Percentiles rank a stretch among this genome's conserved stretches.
phyloP scores from a whole-genome alignment of 2,797 vertebrate species.

The Esox lucius region DNA sequence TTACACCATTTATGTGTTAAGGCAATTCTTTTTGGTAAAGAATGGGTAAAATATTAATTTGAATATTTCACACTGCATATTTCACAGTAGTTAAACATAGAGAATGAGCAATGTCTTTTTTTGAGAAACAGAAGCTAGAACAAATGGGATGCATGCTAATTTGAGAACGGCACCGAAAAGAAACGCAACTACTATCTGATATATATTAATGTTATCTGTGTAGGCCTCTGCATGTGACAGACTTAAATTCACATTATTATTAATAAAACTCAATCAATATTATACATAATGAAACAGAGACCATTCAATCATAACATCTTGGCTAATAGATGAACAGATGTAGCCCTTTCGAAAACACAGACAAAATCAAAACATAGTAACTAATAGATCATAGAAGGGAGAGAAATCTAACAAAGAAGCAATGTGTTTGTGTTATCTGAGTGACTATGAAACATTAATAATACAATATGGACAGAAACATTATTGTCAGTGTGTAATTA shows the following conservation, averaged over 20 bases:
- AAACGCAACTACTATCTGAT: constrained; percentile 25
- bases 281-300: constrained; percentile 38
- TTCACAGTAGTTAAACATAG: constrained; percentile 48
- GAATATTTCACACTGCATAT: constrained; percentile 46
- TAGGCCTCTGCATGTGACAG: constrained; percentile 17
- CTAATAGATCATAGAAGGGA: constrained; percentile 30
- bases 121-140: constrained; percentile 42
- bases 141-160: constrained; percentile 58
- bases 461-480: background rate
- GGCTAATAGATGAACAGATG: constrained; percentile 30
- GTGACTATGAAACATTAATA: background rate
- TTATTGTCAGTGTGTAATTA: background rate
- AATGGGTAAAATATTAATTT: constrained; percentile 63
- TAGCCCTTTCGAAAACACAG: constrained; percentile 21
- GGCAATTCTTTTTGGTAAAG: constrained; percentile 59
- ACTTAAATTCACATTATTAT: constrained; percentile 40
- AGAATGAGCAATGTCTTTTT: constrained; percentile 36
- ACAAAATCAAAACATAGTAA: constrained; percentile 38
- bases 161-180: constrained; percentile 37
- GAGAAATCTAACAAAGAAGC: constrained; percentile 14
- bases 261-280: constrained; percentile 50
- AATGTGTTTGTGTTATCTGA: background rate
- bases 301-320: constrained; percentile 41
- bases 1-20: constrained; percentile 58
- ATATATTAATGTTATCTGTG: constrained; percentile 47